phyloP scores from a whole-genome alignment of 1,140 invertebrate genomes.

The Antheraea pernyi region DNA sequence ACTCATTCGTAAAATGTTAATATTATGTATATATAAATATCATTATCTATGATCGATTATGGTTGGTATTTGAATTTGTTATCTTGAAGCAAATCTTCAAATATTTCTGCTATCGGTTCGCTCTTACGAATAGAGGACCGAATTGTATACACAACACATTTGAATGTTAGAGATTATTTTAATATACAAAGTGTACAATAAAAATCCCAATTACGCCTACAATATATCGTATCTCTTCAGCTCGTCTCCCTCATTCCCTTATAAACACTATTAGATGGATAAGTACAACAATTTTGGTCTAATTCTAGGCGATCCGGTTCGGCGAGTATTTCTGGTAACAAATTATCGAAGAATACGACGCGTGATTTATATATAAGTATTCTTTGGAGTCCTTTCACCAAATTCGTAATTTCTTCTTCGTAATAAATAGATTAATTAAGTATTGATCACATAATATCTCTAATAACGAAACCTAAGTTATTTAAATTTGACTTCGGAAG shows the following conservation, averaged over 20 bases:
- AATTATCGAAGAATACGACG: not conserved
- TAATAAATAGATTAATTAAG: not conserved
- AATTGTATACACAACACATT: not conserved
- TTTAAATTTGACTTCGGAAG: not conserved
- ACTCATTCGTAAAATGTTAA: too few relatives aligned
- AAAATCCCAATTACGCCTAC: not conserved
- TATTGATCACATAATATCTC: not conserved
- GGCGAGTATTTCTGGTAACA: constrained; percentile 19
- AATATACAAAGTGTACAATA: not conserved
- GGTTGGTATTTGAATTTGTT: too few relatives aligned
- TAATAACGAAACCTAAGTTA: not conserved
- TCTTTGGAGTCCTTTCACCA: not conserved
- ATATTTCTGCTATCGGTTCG: too few relatives aligned
- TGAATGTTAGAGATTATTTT: not conserved
- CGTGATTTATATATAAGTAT: not conserved
- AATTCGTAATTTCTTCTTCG: not conserved
- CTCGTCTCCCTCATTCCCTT: constrained; percentile 54
- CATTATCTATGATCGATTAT: too few relatives aligned
- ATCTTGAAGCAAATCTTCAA: too few relatives aligned
- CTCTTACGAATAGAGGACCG: not conserved
- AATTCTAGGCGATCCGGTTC: constrained; percentile 69
- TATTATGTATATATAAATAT: too few relatives aligned
- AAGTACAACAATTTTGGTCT: constrained; percentile 72
- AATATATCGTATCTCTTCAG: constrained; percentile 19
- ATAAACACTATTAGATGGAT: constrained; percentile 59